Evolutionary conservation across 2,113 vertebrate genomes (phyloP).

Genomic region (Trematocara nigrifrons): DNA sequence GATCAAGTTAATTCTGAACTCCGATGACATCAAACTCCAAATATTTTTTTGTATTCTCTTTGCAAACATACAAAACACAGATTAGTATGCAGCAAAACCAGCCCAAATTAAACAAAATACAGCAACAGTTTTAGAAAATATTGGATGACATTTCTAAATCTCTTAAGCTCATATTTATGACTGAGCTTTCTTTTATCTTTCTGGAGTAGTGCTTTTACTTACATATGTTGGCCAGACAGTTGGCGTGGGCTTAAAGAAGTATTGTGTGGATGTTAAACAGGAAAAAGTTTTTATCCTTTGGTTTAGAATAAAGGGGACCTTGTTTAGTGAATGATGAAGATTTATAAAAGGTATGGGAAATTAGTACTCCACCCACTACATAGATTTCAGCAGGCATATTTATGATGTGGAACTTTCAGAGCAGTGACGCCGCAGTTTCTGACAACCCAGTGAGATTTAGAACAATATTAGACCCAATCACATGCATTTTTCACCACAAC

Average conservation of each 20-base stretch:
- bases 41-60: slow-evolving; percentile 10
- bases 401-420: not conserved
- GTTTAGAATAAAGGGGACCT: not conserved
- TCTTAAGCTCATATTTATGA: slow-evolving; percentile 9
- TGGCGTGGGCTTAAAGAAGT: slow-evolving; percentile 1
- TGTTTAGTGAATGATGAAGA: not conserved
- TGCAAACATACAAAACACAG: slow-evolving; percentile 18
- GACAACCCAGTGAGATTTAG: not conserved
- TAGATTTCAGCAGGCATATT: not conserved
- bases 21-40: slow-evolving; percentile 3
- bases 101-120: slow-evolving; percentile 3
- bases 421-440: not conserved
- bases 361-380: not conserved
- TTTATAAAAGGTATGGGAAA: not conserved
- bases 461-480: not conserved
- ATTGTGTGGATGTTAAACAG: not conserved
- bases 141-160: slow-evolving; percentile 11
- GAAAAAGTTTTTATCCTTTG: not conserved
- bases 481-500: not conserved
- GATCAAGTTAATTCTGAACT: not conserved
- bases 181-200: not conserved
- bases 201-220: not conserved
- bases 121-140: not conserved
- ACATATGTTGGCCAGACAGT: not conserved
- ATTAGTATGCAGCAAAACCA: not conserved